Conservation (phyloP, 2,113 vertebrate genomes). For the Siniperca knerii region DNA sequence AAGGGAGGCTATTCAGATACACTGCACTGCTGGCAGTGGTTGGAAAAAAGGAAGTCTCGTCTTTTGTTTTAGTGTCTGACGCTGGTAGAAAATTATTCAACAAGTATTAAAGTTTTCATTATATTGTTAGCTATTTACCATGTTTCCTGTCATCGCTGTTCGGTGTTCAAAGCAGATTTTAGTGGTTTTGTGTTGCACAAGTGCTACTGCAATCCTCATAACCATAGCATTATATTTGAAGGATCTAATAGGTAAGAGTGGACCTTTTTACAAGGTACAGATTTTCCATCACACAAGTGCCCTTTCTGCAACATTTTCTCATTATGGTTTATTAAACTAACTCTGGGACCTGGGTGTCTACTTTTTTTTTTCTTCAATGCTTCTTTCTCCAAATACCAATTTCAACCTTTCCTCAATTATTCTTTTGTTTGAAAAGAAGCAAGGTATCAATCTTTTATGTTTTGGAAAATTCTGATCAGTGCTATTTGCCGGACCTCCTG, state of each 20-base stretch:
- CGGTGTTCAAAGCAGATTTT: constrained; percentile 27
- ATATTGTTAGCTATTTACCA: constrained; percentile 10
- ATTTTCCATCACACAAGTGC: constrained; percentile 68
- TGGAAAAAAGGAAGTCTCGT: constrained; percentile 15
- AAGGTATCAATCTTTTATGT: constrained; percentile 87
- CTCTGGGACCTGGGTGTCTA: constrained; percentile 71
- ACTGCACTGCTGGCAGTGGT: constrained; percentile 40
- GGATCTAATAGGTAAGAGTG: constrained; percentile 37
- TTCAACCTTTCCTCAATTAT: constrained; percentile 80
- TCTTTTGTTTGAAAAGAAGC: constrained; percentile 79
- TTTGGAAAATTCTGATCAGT: constrained; percentile 83
- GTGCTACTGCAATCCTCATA: constrained; percentile 29
- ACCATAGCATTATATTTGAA: constrained; percentile 39
- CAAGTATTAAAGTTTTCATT: constrained; percentile 33
- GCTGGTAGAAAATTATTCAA: constrained; percentile 35
- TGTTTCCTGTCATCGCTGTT: constrained; percentile 38
- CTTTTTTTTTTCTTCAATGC: constrained; percentile 74
- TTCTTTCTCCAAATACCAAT: constrained; percentile 82
- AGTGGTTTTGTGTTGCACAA: constrained; percentile 26
- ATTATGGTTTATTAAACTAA: constrained; percentile 83
- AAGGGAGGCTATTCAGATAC: constrained; percentile 49
- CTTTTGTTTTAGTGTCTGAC: constrained; percentile 51
- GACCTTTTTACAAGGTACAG: constrained; percentile 57
- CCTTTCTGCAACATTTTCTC: constrained; percentile 71
- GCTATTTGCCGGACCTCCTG: constrained; percentile 83